Evolutionary conservation across 2,797 vertebrate genomes (phyloP).

Genomic region (Microchirus variegatus): DNA sequence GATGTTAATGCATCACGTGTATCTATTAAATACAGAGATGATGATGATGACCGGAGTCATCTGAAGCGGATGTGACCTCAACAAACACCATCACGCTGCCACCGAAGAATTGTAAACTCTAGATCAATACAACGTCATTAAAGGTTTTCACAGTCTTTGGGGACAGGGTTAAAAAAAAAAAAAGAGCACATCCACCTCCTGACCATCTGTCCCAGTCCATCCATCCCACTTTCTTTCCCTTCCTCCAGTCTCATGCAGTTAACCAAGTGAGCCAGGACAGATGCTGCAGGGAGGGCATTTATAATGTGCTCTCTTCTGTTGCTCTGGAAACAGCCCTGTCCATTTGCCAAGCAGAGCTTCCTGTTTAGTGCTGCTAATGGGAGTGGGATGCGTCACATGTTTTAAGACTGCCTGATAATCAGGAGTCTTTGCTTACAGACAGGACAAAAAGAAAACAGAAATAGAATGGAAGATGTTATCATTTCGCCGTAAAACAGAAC

Average conservation of each 20-base stretch:
- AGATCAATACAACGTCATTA: conserved; percentile 51
- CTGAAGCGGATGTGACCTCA: conserved; percentile 25
- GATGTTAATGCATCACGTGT: background rate
- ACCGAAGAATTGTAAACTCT: conserved; percentile 21
- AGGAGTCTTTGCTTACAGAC: conserved; percentile 15
- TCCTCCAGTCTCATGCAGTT: conserved; percentile 49
- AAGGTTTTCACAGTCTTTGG: conserved; percentile 20
- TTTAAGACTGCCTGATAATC: conserved; percentile 27
- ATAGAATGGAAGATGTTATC: background rate
- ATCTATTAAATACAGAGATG: background rate
- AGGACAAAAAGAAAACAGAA: conserved; percentile 14
- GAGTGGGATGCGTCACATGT: conserved; percentile 20
- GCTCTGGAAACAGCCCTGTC: conserved; percentile 50
- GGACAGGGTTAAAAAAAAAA: conserved; percentile 12
- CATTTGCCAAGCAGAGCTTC: conserved; percentile 57
- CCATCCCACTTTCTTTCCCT: conserved; percentile 28
- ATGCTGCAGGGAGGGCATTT: conserved; percentile 32
- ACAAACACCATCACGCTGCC: conserved; percentile 19
- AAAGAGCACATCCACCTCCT: background rate
- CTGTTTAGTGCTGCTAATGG: conserved; percentile 51
- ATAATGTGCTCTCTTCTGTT: conserved; percentile 15
- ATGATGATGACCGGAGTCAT: background rate
- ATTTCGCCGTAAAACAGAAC: background rate
- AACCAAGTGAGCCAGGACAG: conserved; percentile 37
- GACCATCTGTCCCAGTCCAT: conserved; percentile 22